A percentile compares a stretch with the other conserved stretches of the same genome.
These are phyloP conservation scores for Chymomyza caudatula DNA, from an alignment of 2,888 invertebrate species.

Conservation along the genomic window DNA sequence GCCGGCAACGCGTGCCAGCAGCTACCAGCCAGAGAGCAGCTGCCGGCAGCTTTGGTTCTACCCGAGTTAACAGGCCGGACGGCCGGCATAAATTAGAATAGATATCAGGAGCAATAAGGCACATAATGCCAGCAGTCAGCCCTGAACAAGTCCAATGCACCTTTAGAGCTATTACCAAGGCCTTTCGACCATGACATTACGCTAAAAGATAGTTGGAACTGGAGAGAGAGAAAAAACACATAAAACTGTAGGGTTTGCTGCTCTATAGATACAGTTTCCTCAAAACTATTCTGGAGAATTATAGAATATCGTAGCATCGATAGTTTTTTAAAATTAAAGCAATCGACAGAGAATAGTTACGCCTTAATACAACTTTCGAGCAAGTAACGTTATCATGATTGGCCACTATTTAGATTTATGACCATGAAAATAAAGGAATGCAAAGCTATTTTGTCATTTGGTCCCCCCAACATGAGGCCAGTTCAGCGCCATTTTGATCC, in stretches of 20 bases:
- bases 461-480: too few species aligned
- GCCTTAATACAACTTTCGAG: too few species aligned
- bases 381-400: constrained; percentile 1
- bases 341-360: too few species aligned
- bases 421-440: too few species aligned
- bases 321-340: too few species aligned
- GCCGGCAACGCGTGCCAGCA: constrained; percentile 43
- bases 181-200: constrained; percentile 55
- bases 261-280: background rate
- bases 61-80: constrained; percentile 57
- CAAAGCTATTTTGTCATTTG: too few species aligned
- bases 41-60: constrained; percentile 52
- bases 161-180: constrained; percentile 55
- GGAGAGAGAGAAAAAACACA: constrained; percentile 32
- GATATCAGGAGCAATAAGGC: constrained; percentile 48
- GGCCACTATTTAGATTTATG: constrained; percentile 17
- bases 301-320: too few species aligned
- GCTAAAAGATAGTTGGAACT: constrained; percentile 27
- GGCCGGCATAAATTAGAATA: constrained; percentile 37
- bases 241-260: constrained; percentile 4
- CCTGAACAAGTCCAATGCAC: constrained; percentile 55
- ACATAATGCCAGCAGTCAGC: constrained; percentile 30
- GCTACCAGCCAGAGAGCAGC: constrained; percentile 61
- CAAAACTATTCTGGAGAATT: too few species aligned
- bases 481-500: too few species aligned